Evolutionary conservation across 1,140 invertebrate species (phyloP).

Genomic region (Calephelis nemesis): DNA sequence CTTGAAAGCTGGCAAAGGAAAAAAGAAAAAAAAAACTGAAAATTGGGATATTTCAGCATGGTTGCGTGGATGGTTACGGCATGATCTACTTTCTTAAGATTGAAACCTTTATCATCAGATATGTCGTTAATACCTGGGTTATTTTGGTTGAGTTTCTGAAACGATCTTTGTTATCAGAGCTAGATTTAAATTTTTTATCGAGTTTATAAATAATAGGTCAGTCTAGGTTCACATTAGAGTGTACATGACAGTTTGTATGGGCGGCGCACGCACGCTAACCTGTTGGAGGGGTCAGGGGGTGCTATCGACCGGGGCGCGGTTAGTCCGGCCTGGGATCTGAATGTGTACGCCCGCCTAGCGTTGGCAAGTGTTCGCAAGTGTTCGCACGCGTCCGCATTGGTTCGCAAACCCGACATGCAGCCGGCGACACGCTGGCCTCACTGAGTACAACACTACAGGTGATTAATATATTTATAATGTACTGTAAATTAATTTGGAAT

Average conservation of each 20-base stretch:
- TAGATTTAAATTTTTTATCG: not conserved
- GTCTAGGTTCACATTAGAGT: slow-evolving; percentile 25
- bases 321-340: slow-evolving; percentile 38
- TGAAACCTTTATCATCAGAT: too few species aligned
- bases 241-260: slow-evolving; percentile 26
- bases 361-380: slow-evolving; percentile 30
- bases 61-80: too few species aligned
- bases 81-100: too few species aligned
- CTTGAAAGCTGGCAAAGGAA: too few species aligned
- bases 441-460: slow-evolving; percentile 45
- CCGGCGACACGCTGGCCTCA: slow-evolving; percentile 46
- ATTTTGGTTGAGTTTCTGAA: not conserved
- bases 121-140: too few species aligned
- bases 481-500: not conserved
- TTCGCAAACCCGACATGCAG: slow-evolving; percentile 38
- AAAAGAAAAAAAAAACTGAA: too few species aligned
- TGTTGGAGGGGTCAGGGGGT: slow-evolving; percentile 45
- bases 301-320: slow-evolving; percentile 59
- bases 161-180: not conserved
- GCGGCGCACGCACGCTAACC: slow-evolving; percentile 46
- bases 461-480: slow-evolving; percentile 20
- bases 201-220: slow-evolving; percentile 27
- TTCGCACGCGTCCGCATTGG: slow-evolving; percentile 27
- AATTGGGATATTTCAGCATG: too few species aligned
- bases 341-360: slow-evolving; percentile 26